Conservation (phyloP, 2,888 invertebrate species). For the Galeopsomyia nigrocyanea region DNA sequence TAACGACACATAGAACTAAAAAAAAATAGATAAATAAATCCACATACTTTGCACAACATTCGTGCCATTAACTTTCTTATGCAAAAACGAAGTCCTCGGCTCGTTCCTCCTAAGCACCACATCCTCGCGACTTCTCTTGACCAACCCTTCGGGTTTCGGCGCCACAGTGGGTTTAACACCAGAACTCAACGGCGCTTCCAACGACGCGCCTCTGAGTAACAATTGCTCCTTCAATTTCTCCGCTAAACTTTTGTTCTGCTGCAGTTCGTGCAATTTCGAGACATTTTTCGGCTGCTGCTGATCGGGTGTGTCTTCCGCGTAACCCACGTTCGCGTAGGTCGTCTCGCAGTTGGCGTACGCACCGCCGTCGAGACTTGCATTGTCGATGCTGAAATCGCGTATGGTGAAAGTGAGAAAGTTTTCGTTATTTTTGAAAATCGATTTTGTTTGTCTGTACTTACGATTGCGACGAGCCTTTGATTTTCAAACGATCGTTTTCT, state of each 20-base stretch:
- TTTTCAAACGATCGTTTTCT: slow-evolving; percentile 49
- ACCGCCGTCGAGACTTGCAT: background rate
- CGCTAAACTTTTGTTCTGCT: slow-evolving; percentile 51
- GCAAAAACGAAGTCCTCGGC: slow-evolving; percentile 59
- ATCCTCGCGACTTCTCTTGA: background rate
- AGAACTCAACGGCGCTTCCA: background rate
- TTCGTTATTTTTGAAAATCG: too few relatives aligned
- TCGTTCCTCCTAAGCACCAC: background rate
- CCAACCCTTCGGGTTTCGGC: slow-evolving; percentile 51
- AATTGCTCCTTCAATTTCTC: slow-evolving; percentile 59
- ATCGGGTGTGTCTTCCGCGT: slow-evolving; percentile 38
- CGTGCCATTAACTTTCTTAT: slow-evolving; percentile 46
- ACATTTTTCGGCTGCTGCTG: slow-evolving; percentile 45
- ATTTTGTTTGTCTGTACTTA: slow-evolving; percentile 13
- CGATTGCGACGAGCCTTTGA: slow-evolving; percentile 27
- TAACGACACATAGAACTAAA: too few relatives aligned
- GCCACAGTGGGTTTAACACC: slow-evolving; percentile 48
- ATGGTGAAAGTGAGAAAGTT: background rate
- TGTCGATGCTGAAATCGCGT: background rate
- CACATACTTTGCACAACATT: slow-evolving; percentile 51
- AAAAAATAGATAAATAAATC: background rate
- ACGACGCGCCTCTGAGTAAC: slow-evolving; percentile 48
- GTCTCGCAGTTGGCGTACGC: slow-evolving; percentile 60
- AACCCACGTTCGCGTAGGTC: slow-evolving; percentile 52
- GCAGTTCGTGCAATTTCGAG: slow-evolving; percentile 51